Conservation (phyloP, 2,113 vertebrate genomes). For the Clarias magur region DNA sequence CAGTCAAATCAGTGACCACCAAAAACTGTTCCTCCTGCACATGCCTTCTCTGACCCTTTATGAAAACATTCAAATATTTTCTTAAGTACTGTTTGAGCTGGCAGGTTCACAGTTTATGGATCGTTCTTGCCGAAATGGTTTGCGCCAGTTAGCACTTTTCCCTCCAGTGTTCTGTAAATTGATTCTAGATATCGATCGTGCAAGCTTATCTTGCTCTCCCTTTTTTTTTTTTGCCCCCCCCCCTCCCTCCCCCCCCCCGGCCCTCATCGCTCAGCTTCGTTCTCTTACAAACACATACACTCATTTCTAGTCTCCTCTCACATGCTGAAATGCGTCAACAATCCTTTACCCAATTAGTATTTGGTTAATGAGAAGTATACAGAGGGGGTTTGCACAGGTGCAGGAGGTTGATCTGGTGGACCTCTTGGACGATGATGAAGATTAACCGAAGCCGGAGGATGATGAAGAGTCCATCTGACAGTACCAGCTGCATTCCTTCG, state of each 20-base stretch:
- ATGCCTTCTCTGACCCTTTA: not conserved
- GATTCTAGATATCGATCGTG: conserved; percentile 34
- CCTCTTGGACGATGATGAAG: conserved; percentile 2
- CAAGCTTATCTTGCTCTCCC: not conserved
- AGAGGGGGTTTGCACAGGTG: not conserved
- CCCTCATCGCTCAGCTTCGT: not conserved
- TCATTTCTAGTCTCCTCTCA: not conserved
- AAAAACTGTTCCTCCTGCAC: not conserved
- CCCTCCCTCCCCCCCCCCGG: not conserved
- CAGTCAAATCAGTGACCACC: not conserved
- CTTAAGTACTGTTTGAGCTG: not conserved
- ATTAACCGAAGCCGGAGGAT: not conserved
- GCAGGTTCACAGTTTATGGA: not conserved
- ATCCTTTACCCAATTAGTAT: not conserved
- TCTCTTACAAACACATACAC: not conserved
- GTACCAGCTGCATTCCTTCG: not conserved
- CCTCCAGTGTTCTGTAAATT: conserved; percentile 13
- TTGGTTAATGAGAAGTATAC: not conserved
- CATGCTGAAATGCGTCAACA: not conserved
- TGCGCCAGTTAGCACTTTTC: conserved; percentile 17
- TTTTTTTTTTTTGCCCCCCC: not conserved
- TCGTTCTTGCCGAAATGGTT: not conserved
- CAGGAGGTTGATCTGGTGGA: not conserved
- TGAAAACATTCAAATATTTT: not conserved
- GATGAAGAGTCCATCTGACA: not conserved